Conservation (phyloP, 92 coral and sea anemone species). For the Actinostola sp. region DNA sequence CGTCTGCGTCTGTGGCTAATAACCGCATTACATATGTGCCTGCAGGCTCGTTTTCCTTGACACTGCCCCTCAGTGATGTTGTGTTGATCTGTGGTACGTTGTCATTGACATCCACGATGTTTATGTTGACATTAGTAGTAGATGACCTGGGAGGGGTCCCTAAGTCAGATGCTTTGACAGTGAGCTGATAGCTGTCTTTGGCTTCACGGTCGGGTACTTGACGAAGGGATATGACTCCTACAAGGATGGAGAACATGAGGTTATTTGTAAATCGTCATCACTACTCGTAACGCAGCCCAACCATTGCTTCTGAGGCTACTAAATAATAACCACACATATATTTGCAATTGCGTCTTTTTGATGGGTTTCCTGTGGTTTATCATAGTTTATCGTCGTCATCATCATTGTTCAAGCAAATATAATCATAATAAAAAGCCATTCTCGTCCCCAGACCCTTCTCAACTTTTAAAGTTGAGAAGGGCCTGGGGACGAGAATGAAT, state of each 20-base stretch:
- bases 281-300: too few relatives aligned
- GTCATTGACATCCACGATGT: conserved; percentile 81
- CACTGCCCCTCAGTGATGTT: conserved; percentile 67
- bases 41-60: conserved; percentile 74
- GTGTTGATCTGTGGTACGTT: conserved; percentile 66
- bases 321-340: too few relatives aligned
- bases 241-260: not conserved
- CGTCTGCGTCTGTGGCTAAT: conserved; percentile 80
- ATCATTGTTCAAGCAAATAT: too few relatives aligned
- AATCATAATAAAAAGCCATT: too few relatives aligned
- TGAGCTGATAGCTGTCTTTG: conserved; percentile 51
- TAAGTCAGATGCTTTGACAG: conserved; percentile 67
- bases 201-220: conserved; percentile 70
- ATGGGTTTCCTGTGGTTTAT: too few relatives aligned
- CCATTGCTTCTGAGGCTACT: too few relatives aligned
- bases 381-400: too few relatives aligned
- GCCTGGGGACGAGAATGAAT: not conserved
- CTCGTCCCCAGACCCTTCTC: too few relatives aligned
- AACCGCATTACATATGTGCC: conserved; percentile 75
- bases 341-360: too few relatives aligned
- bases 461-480: too few relatives aligned
- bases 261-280: too few relatives aligned
- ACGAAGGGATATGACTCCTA: conserved; percentile 80
- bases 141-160: conserved; percentile 67
- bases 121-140: conserved; percentile 56